A percentile compares a stretch with the other conserved stretches of the same genome.
These are phyloP conservation scores for Kryphioiulus occultus DNA, from an alignment of 2,888 invertebrate genomes.

Conservation along the genomic window DNA sequence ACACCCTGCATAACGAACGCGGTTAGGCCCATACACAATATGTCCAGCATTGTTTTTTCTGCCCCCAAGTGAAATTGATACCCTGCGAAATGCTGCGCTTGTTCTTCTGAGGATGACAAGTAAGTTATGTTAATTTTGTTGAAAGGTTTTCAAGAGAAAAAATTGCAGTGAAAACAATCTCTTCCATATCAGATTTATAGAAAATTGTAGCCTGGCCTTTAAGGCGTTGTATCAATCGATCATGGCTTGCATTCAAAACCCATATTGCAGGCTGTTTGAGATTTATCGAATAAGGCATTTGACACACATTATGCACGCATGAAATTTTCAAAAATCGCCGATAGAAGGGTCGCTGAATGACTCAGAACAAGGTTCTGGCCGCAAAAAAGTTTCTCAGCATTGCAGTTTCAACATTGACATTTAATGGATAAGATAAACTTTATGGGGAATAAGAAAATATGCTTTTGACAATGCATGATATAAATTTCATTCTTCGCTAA, in stretches of 20 bases:
- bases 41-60: background rate
- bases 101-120: background rate
- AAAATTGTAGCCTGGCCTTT: background rate
- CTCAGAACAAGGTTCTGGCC: background rate
- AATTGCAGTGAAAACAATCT: background rate
- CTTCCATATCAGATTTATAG: background rate
- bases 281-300: conserved; percentile 31
- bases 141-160: background rate
- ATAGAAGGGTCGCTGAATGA: background rate
- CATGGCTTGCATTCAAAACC: background rate
- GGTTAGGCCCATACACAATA: background rate
- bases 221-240: conserved; percentile 11
- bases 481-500: too few relatives aligned
- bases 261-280: background rate
- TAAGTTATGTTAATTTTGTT: background rate
- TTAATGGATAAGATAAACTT: too few relatives aligned
- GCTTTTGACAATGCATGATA: too few relatives aligned
- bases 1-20: background rate
- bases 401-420: too few relatives aligned
- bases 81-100: background rate
- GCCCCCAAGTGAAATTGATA: background rate
- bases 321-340: background rate
- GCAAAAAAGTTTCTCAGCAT: background rate
- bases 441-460: too few relatives aligned
- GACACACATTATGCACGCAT: conserved; percentile 31